phyloP scores from a whole-genome alignment of 2,888 invertebrate species.

The Pimpla rufipes region DNA sequence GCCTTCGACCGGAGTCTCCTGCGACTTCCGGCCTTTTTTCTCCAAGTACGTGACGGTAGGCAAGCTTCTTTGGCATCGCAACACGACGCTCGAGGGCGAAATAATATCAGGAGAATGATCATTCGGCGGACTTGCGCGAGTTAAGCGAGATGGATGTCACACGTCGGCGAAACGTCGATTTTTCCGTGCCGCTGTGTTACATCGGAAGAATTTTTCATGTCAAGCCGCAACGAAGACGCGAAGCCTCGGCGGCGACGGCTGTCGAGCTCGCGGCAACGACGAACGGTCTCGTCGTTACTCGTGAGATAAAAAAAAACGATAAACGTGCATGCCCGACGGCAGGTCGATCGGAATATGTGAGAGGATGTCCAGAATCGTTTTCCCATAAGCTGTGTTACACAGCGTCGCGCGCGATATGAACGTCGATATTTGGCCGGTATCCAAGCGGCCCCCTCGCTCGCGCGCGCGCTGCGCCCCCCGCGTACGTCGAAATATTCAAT shows the following conservation, averaged over 20 bases:
- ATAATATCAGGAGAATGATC: conserved; percentile 9
- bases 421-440: conserved; percentile 55
- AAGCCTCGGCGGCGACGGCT: neutral
- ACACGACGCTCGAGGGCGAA: conserved; percentile 53
- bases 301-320: conserved; percentile 11
- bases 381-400: conserved; percentile 51
- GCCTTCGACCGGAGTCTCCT: neutral
- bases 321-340: conserved; percentile 20
- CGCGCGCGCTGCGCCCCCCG: conserved; percentile 7
- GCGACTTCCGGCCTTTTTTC: conserved; percentile 14
- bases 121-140: neutral
- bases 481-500: conserved; percentile 48
- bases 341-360: conserved; percentile 49
- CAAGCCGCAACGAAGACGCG: conserved; percentile 1
- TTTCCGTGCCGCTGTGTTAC: conserved; percentile 11
- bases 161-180: conserved; percentile 7
- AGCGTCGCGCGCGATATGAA: conserved; percentile 40
- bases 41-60: conserved; percentile 55
- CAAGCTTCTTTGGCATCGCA: conserved; percentile 61
- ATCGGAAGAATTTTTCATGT: conserved; percentile 40
- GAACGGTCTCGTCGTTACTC: conserved; percentile 24
- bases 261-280: conserved; percentile 8
- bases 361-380: conserved; percentile 44
- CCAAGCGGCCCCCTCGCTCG: conserved; percentile 33
- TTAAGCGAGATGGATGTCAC: conserved; percentile 7